Evolutionary conservation across 2,113 vertebrate genomes (phyloP), one percentile per base, ranked within the genome.

Genomic region (Pygoscelis adeliae): DNA sequence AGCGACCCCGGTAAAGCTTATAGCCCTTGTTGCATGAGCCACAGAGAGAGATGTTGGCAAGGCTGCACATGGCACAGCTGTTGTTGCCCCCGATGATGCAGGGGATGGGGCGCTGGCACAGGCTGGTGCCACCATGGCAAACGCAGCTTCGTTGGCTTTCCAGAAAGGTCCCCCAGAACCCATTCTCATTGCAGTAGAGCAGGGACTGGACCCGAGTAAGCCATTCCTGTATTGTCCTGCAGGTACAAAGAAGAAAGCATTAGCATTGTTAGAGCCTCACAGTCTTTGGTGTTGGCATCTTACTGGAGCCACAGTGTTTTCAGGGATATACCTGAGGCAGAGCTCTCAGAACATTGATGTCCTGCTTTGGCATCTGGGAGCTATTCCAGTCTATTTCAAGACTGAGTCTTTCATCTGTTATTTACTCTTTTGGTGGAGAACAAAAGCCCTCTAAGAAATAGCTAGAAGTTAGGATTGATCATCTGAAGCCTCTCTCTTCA

Each of bases 21-120:
- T 99, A 99, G 98, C 99, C 99, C 98, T 99, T 99, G 99, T 99
- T 99, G 98, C 99, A 99, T 20, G 99, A 99, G 96, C 99, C 99
- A 3, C 99, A 99, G 93, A 99, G 99, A 1, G 99, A 99, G 97
- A 99, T 99, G 98, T 99, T 99, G 95, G 99, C 99, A 91, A 99
- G 98, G 95, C 99, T 99, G 98, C 99, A 99, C 99, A 99, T 99
- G 98, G 99, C 99, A n/a, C 99, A 99, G 98, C 99, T 99, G 98
- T 99, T 99, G 98, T 99, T 99, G 79, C 99, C 99, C 1, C 99
- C 99, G 0, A 99, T 99, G 97, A 99, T 98, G 93, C 99, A 99
- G 10, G 99, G 99, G 92, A 99, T 99, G 65, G 99, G 99, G 38
- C 99, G 99, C 98, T 99, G 99, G 97, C 99, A 99, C 83, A 99